Evolutionary conservation across 2,113 vertebrate species (phyloP).

Genomic region (Macquaria australasica): DNA sequence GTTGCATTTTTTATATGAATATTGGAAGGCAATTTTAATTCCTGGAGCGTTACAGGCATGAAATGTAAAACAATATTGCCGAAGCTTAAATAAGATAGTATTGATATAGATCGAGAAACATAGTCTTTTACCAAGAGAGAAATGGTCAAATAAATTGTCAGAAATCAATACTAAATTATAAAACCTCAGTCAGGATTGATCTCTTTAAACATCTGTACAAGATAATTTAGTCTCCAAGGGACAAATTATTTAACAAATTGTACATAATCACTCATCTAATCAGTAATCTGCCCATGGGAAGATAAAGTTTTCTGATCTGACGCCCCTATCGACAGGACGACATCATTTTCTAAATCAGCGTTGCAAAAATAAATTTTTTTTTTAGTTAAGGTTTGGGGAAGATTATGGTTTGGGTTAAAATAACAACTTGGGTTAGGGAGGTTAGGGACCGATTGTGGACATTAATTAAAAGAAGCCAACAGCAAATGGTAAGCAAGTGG

Average conservation of each 20-base stretch:
- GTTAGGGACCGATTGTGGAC: no score
- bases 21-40: not conserved
- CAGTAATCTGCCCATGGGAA: not conserved
- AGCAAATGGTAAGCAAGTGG: no score
- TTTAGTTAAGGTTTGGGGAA: no score
- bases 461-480: no score
- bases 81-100: not conserved
- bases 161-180: not conserved
- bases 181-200: not conserved
- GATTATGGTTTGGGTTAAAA: no score
- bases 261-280: conserved; percentile 22
- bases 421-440: no score
- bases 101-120: not conserved
- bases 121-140: not conserved
- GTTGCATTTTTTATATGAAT: not conserved
- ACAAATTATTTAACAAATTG: conserved; percentile 14
- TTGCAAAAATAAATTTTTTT: no score
- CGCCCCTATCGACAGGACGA: no score
- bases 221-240: conserved; percentile 8
- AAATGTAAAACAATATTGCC: not conserved
- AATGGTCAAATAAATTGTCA: not conserved
- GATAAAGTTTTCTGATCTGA: not conserved
- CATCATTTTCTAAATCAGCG: no score
- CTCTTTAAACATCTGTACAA: conserved; percentile 2
- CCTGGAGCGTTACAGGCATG: not conserved